Conservation (phyloP, 2,797 vertebrate species). For the Spinus pinus region DNA sequence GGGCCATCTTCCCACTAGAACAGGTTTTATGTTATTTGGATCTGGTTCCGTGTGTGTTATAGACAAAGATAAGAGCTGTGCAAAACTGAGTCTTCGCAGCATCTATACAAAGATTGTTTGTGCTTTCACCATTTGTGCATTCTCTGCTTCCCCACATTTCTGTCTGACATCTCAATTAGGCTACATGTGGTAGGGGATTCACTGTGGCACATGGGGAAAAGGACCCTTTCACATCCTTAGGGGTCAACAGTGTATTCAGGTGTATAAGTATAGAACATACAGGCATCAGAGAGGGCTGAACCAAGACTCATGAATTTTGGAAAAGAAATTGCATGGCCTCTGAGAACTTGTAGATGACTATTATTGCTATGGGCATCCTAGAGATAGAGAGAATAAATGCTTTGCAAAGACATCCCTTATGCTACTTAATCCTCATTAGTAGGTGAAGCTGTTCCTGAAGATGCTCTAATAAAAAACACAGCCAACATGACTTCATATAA, state of each 20-base stretch:
- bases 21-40: neutral
- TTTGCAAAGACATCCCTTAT: neutral
- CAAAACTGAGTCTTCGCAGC: neutral
- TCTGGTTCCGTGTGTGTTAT: neutral
- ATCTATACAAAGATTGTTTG: neutral
- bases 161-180: neutral
- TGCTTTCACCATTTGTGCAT: neutral
- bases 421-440: neutral
- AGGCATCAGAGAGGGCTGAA: neutral
- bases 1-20: neutral
- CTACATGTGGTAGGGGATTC: neutral
- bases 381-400: neutral
- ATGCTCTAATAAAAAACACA: neutral
- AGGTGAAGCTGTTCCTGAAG: neutral
- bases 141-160: neutral
- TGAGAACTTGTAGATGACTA: neutral
- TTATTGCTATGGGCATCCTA: neutral
- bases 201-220: neutral
- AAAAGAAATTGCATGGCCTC: neutral
- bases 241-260: neutral
- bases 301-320: neutral
- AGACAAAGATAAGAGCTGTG: neutral
- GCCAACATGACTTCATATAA: neutral
- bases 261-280: neutral
- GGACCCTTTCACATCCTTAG: neutral